phyloP scores from a whole-genome alignment of 2,113 vertebrate species.

The Proteles cristata region DNA sequence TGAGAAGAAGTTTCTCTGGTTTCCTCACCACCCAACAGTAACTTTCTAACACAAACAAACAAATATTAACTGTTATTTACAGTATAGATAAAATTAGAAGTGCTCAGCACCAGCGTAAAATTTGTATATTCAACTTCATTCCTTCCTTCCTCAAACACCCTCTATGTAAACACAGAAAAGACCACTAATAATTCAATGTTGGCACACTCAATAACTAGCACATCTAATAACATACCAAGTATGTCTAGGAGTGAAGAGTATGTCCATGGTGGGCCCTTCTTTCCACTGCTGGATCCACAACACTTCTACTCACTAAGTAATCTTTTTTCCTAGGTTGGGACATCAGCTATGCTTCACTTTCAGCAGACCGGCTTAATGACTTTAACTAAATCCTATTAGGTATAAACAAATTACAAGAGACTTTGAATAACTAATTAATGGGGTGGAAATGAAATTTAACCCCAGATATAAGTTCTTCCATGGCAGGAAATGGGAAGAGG shows the following conservation, averaged over 20 bases:
- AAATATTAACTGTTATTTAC: not conserved
- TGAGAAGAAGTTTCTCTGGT: slow-evolving; percentile 44
- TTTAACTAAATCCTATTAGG: not conserved
- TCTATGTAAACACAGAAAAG: not conserved
- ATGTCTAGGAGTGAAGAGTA: not conserved
- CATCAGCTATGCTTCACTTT: slow-evolving; percentile 10
- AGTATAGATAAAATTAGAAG: not conserved
- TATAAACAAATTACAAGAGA: slow-evolving; percentile 21
- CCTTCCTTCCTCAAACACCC: not conserved
- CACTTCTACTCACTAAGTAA: not conserved
- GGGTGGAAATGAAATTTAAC: slow-evolving; percentile 20
- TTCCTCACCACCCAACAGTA: slow-evolving; percentile 35
- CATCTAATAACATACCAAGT: not conserved
- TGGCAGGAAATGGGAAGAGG: slow-evolving; percentile 28
- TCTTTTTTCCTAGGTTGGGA: not conserved
- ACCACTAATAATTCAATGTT: not conserved
- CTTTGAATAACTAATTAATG: not conserved
- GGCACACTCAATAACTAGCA: not conserved
- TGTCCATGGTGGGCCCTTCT: not conserved
- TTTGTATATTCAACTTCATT: not conserved
- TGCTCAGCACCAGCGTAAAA: slow-evolving; percentile 35
- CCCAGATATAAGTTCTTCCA: slow-evolving; percentile 15
- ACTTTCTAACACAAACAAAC: not conserved
- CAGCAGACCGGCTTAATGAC: not conserved
- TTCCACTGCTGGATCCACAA: not conserved